Conservation (phyloP, 1,140 invertebrate genomes). For the Thaumatotibia leucotreta region DNA sequence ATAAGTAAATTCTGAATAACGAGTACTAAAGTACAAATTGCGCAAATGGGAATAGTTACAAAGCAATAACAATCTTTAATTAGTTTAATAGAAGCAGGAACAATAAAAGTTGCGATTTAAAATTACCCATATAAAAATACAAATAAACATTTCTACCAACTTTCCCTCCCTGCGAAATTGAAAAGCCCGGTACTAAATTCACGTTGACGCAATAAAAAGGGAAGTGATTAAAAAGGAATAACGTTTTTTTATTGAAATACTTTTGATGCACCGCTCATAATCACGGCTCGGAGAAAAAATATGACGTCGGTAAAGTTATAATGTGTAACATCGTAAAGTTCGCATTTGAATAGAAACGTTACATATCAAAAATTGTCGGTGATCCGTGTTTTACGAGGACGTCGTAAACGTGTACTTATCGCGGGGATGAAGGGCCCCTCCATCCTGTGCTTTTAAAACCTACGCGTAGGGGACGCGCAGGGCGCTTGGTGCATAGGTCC, state of each 20-base stretch:
- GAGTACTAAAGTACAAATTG: neutral
- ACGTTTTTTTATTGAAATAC: slow-evolving; percentile 64
- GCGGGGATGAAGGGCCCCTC: slow-evolving; percentile 65
- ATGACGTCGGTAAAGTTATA: slow-evolving; percentile 72
- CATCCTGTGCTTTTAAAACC: slow-evolving; percentile 65
- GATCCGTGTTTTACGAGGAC: slow-evolving; percentile 75
- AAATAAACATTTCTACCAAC: slow-evolving; percentile 47
- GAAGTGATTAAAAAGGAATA: slow-evolving; percentile 73
- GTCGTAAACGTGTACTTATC: slow-evolving; percentile 74
- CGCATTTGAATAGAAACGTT: slow-evolving; percentile 75
- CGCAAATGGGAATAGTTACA: neutral
- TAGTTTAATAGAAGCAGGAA: slow-evolving; percentile 21
- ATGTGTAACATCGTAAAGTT: slow-evolving; percentile 67
- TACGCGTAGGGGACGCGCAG: slow-evolving; percentile 33
- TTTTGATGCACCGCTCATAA: slow-evolving; percentile 66
- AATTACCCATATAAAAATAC: slow-evolving; percentile 37
- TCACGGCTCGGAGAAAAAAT: slow-evolving; percentile 59
- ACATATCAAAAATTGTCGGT: slow-evolving; percentile 77
- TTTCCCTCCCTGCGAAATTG: slow-evolving; percentile 45
- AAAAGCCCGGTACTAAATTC: slow-evolving; percentile 29
- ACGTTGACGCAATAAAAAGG: slow-evolving; percentile 47
- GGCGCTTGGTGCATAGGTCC: neutral
- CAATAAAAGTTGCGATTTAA: slow-evolving; percentile 18
- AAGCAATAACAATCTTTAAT: slow-evolving; percentile 18
- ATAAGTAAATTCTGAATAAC: too few relatives aligned